phyloP scores from a whole-genome alignment of 2,888 invertebrate species.

The Scrobipalpa costella region DNA sequence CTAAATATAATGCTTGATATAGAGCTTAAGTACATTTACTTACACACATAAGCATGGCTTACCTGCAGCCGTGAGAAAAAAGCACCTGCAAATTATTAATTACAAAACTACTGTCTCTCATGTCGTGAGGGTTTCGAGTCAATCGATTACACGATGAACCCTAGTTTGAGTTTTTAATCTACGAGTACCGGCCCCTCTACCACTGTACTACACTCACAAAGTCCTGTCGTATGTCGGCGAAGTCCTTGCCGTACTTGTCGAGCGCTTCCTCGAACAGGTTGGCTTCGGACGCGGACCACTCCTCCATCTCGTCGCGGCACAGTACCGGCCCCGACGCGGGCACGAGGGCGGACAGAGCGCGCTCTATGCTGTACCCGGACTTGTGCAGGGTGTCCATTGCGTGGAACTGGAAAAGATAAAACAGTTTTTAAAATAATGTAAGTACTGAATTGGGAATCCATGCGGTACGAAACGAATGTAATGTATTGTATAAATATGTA shows the following conservation, averaged over 20 bases:
- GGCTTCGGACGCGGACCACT: slow-evolving; percentile 99
- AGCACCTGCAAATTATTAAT: no score
- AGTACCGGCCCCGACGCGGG: slow-evolving; percentile 97
- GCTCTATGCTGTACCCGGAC: slow-evolving; percentile 94
- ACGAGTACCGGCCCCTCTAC: background rate
- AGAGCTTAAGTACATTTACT: no score
- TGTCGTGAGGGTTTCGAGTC: no score
- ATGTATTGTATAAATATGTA: no score
- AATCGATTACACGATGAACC: no score
- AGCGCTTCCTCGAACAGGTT: slow-evolving; percentile 99
- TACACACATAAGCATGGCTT: no score
- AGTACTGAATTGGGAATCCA: no score
- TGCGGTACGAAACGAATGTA: no score
- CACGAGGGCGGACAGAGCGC: slow-evolving; percentile 95
- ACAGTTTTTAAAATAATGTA: background rate
- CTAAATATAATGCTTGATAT: no score
- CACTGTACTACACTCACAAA: slow-evolving; percentile 86
- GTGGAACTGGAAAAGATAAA: slow-evolving; percentile 88
- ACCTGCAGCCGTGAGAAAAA: no score
- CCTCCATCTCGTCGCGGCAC: slow-evolving; percentile 99
- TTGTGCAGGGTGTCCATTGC: slow-evolving; percentile 98
- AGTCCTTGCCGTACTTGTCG: slow-evolving; percentile 99
- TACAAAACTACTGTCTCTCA: no score
- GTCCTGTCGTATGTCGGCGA: slow-evolving; percentile 98
- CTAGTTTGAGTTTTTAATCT: no score